These are phyloP conservation scores for Pristiophorus japonicus DNA, from an alignment of 2,113 vertebrate genomes.

Conservation along the genomic window DNA sequence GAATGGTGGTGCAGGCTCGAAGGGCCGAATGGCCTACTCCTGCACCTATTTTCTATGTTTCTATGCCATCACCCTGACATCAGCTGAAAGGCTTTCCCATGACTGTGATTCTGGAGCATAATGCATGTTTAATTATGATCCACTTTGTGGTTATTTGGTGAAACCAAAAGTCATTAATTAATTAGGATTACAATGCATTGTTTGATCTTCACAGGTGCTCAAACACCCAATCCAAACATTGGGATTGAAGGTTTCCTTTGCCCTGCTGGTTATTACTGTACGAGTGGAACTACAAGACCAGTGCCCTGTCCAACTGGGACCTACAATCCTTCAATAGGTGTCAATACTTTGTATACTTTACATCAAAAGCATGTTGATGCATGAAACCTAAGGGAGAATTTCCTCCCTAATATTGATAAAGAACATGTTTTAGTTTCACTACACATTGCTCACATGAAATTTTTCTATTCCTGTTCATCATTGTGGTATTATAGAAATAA, in stretches of 20 bases:
- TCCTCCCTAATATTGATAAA: background rate
- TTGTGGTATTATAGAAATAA: background rate
- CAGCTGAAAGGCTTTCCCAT: no score
- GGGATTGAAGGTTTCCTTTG: constrained; percentile 46
- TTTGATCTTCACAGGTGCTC: constrained; percentile 1
- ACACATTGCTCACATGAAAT: background rate
- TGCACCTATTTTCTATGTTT: no score
- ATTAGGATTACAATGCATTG: background rate
- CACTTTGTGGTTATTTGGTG: background rate
- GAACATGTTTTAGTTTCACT: background rate
- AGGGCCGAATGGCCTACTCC: no score
- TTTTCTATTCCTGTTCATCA: background rate
- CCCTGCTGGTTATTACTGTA: constrained; percentile 67
- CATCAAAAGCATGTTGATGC: no score
- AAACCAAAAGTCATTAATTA: background rate
- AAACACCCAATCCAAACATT: background rate
- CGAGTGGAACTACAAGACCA: constrained; percentile 59
- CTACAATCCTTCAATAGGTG: constrained; percentile 52
- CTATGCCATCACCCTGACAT: no score
- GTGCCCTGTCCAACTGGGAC: constrained; percentile 65
- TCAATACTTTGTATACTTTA: background rate
- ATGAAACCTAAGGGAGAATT: background rate
- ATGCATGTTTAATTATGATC: background rate
- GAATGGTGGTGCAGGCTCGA: no score
- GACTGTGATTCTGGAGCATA: background rate